These are phyloP conservation scores for Nezara viridula DNA, from an alignment of 2,888 invertebrate genomes.

Conservation along the genomic window DNA sequence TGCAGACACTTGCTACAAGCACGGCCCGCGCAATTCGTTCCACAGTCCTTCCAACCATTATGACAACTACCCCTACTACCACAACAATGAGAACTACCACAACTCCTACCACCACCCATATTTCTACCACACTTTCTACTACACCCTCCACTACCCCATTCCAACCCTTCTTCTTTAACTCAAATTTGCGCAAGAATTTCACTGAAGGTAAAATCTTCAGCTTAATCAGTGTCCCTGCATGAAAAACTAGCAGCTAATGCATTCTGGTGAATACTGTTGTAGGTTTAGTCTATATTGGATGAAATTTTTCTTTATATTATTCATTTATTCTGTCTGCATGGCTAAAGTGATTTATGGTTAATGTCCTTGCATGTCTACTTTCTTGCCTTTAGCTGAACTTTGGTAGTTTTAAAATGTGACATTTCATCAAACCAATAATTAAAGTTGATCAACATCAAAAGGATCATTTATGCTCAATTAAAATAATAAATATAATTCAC, in stretches of 20 bases:
- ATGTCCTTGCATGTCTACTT: conserved; percentile 28
- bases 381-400: background rate
- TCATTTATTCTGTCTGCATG: conserved; percentile 29
- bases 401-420: background rate
- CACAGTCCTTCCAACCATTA: conserved; percentile 58
- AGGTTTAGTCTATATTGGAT: background rate
- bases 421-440: background rate
- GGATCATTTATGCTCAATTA: background rate
- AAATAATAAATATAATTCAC: background rate
- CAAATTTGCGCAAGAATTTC: conserved; percentile 67
- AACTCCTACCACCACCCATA: conserved; percentile 68
- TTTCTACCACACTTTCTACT: conserved; percentile 66
- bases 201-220: conserved; percentile 65
- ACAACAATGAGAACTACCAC: conserved; percentile 72
- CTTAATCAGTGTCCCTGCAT: conserved; percentile 21
- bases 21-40: conserved; percentile 67
- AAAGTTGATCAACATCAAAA: background rate
- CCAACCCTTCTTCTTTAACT: conserved; percentile 37
- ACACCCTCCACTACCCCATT: conserved; percentile 68
- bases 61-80: conserved; percentile 69
- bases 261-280: background rate
- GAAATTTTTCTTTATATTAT: background rate
- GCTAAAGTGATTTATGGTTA: background rate
- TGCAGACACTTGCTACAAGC: conserved; percentile 70
- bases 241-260: conserved; percentile 16